Evolutionary conservation across 2,113 vertebrate genomes (phyloP), one percentile per base, ranked within the genome.

Genomic region (Tapirus terrestris): DNA sequence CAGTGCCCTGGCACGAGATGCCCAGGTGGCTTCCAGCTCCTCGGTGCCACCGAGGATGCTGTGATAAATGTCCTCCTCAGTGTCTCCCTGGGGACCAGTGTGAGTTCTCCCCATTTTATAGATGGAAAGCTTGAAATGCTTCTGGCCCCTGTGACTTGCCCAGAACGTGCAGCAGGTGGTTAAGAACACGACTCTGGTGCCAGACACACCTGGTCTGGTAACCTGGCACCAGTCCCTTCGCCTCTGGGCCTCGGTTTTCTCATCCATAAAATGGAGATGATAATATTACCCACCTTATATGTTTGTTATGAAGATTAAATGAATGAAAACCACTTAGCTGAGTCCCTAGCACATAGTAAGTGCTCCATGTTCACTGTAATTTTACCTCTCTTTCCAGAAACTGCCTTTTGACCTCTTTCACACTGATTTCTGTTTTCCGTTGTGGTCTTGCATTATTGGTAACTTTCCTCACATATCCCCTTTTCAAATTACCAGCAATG

Each of bases 21-120:
- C 11, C 29, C 82, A 31, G 36, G 27, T 31, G 56, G 45, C 21
- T 56, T 88, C 73, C 31, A 25, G 16, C 27, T 56, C 65, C 51
- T 95, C 16, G 1, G 14, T n/a, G 14, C 33, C 43, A 56, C 87
- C 36, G 14, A 33, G 25, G 43, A 10, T 1, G 16, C 83, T 31
- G 56, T 6, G 23, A 25, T 12, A 39, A 76, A 51, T 25, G 10
- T 56, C 73, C 0, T 20, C 51, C 61, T 14, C 16, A 0, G 0
- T 10, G 8, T 36, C 72, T 48, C 13, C 51, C 56, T 23, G 20
- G 16, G 21, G 80, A 33, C 27, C 12, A 0, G 0, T 43, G 43
- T 61, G n/a, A 56, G 27, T 16, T 33, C 31, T 63, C 76, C n/a
- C 29, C 23, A 43, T 20, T 75, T 82, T 31, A 65, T 8, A 86